These are phyloP conservation scores for Anthrax anthrax DNA, from an alignment of 2,888 invertebrate genomes.

Conservation along the genomic window DNA sequence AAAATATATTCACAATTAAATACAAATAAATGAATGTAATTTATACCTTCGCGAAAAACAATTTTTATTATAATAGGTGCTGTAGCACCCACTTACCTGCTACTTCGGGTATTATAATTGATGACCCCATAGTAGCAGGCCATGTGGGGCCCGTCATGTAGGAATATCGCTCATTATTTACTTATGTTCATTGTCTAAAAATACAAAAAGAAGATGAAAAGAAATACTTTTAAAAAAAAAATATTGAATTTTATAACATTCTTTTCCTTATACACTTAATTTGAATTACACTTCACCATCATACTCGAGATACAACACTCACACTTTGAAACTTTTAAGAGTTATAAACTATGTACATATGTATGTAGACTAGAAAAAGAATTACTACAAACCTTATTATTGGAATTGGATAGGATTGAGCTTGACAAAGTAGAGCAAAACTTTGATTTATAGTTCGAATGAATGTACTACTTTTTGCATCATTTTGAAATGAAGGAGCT, in stretches of 20 bases:
- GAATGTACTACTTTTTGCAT: slow-evolving; percentile 43
- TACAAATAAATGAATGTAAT: too few relatives aligned
- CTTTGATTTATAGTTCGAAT: slow-evolving; percentile 34
- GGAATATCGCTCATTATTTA: slow-evolving; percentile 11
- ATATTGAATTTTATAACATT: neutral
- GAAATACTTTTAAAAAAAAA: neutral
- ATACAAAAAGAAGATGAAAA: neutral
- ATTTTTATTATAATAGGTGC: slow-evolving; percentile 1
- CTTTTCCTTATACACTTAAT: neutral
- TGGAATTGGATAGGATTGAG: slow-evolving; percentile 57
- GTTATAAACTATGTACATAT: too few relatives aligned
- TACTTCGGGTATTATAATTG: slow-evolving; percentile 16
- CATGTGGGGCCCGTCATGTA: slow-evolving; percentile 6
- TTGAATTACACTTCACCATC: neutral
- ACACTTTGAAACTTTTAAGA: too few relatives aligned
- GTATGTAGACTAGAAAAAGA: too few relatives aligned
- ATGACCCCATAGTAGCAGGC: slow-evolving; percentile 19
- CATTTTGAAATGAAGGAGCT: slow-evolving; percentile 43
- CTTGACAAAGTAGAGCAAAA: slow-evolving; percentile 49
- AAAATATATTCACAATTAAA: slow-evolving; percentile 1
- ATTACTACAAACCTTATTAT: slow-evolving; percentile 48
- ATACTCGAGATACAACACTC: too few relatives aligned
- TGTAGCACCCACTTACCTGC: slow-evolving; percentile 18
- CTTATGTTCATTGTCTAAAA: slow-evolving; percentile 7
- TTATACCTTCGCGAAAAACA: too few relatives aligned